Conservation (phyloP, 2,888 invertebrate genomes). For the Drosophila trichaetosa region DNA sequence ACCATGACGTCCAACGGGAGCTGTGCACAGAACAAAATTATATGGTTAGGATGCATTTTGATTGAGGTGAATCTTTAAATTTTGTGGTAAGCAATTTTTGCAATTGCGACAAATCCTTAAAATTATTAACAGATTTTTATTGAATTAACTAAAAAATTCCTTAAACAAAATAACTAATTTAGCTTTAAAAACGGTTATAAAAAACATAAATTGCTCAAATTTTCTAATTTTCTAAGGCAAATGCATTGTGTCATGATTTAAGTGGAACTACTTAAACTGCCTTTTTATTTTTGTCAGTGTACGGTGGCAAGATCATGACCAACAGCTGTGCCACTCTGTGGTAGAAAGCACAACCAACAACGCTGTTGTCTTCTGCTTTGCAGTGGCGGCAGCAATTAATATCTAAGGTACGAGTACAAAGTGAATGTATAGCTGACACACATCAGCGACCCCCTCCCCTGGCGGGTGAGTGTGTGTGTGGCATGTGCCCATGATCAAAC, state of each 20-base stretch:
- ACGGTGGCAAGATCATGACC: conserved; percentile 18
- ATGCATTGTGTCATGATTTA: not conserved
- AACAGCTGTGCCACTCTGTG: conserved; percentile 38
- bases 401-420: conserved; percentile 76
- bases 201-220: too few relatives aligned
- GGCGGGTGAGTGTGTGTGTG: conserved; percentile 7
- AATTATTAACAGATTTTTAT: not conserved
- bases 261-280: too few relatives aligned
- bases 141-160: not conserved
- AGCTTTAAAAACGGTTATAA: not conserved
- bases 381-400: conserved; percentile 66
- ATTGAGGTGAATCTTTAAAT: not conserved
- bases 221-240: not conserved
- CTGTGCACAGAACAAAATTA: not conserved
- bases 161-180: not conserved
- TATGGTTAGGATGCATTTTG: not conserved
- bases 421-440: conserved; percentile 78
- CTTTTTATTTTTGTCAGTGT: conserved; percentile 4
- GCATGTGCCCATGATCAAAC: conserved; percentile 47
- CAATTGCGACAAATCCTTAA: not conserved
- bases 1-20: not conserved
- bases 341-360: conserved; percentile 52
- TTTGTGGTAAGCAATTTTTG: not conserved
- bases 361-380: conserved; percentile 34
- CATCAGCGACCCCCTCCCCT: conserved; percentile 47